Evolutionary conservation across 2,113 vertebrate species (phyloP).

Genomic region (Ploceus nigricollis): DNA sequence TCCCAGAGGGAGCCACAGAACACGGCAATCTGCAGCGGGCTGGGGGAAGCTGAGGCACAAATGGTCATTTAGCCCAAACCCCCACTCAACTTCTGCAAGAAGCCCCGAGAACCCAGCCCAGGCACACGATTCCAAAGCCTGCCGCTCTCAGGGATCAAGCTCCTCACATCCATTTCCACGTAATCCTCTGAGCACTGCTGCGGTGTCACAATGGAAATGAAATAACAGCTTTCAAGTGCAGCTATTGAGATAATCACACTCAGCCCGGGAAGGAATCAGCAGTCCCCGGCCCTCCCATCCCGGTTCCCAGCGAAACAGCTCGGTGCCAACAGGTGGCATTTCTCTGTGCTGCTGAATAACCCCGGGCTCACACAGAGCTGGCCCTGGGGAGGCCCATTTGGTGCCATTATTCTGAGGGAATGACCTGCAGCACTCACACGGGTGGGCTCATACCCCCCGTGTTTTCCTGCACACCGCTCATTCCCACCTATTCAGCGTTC

Average conservation of each 20-base stretch:
- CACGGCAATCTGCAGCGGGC: rapidly evolving
- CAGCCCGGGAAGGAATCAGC: not conserved
- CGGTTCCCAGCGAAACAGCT: not conserved
- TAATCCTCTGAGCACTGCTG: not conserved
- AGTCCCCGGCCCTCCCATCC: not conserved
- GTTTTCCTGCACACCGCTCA: not conserved
- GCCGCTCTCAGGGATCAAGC: not conserved
- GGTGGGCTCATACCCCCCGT: not conserved
- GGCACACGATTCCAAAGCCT: not conserved
- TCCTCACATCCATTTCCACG: not conserved
- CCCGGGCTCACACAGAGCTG: not conserved
- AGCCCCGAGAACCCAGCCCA: not conserved
- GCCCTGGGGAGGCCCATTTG: not conserved
- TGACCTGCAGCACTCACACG: not conserved
- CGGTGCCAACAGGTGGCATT: not conserved
- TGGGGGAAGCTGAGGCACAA: not conserved
- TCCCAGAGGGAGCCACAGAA: not conserved
- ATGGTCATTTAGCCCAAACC: not conserved
- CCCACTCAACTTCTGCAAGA: not conserved
- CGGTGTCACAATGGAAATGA: not conserved
- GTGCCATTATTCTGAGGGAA: not conserved
- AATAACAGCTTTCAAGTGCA: not conserved
- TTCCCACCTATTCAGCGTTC: rapidly evolving
- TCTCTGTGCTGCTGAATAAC: not conserved
- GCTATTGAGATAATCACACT: constrained; percentile 6